phyloP scores from a whole-genome alignment of 2,888 invertebrate species.

The Glomeris marginata region DNA sequence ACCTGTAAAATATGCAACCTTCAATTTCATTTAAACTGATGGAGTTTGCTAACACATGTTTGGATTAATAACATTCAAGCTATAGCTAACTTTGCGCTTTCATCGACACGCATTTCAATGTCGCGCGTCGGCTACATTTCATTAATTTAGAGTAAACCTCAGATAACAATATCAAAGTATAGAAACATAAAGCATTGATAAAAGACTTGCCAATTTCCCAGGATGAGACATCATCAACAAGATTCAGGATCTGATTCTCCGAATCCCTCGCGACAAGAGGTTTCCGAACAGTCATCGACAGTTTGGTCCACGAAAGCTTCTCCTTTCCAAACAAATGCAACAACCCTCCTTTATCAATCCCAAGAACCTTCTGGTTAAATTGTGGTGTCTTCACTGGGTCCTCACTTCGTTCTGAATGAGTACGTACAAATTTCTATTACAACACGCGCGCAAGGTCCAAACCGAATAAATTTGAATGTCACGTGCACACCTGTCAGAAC shows the following conservation, averaged over 20 bases:
- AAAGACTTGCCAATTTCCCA: neutral
- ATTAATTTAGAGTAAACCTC: neutral
- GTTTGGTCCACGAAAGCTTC: slow-evolving; percentile 10
- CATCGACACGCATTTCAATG: too few species aligned
- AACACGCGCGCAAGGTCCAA: too few species aligned
- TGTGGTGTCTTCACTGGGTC: neutral
- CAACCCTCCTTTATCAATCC: slow-evolving; percentile 8
- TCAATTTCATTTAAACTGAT: too few species aligned
- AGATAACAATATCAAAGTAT: neutral
- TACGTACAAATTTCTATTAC: too few species aligned
- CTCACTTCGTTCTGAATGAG: too few species aligned
- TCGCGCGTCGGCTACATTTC: too few species aligned
- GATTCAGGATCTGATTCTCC: neutral
- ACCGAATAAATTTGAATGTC: too few species aligned
- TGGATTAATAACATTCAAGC: too few species aligned
- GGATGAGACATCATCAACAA: neutral
- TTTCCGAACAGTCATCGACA: slow-evolving; percentile 5
- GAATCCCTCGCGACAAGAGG: neutral
- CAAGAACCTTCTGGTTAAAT: slow-evolving; percentile 6
- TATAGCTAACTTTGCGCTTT: too few species aligned
- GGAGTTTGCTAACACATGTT: too few species aligned
- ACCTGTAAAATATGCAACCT: neutral
- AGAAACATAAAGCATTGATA: neutral
- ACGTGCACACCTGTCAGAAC: slow-evolving; percentile 10
- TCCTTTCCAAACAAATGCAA: slow-evolving; percentile 10